Evolutionary conservation across 2,113 vertebrate genomes (phyloP), one percentile per base, ranked within the genome.

Genomic region (Microcebus ravelobensis): DNA sequence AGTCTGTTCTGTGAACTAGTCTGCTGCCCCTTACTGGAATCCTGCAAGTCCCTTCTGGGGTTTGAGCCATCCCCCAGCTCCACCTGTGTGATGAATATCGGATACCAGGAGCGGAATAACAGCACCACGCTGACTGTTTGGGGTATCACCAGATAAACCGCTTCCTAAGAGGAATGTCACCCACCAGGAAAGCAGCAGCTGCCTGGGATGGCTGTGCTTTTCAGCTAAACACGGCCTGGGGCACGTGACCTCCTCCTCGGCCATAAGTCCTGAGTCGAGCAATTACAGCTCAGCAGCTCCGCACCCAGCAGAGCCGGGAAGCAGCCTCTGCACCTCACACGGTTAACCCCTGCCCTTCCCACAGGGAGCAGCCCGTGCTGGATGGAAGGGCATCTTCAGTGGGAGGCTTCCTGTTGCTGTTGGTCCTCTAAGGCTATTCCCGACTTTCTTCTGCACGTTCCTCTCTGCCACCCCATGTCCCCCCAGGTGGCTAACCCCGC

Each of bases 131-230:
- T 90, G 96, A 76, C 84, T 97, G 79, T 95, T 84, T 87, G 52
- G 74, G 68, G n/a, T 96, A 90, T 94, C 87, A 84, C 52, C 70
- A 36, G 79, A 92, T 91, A 93, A 95, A 82, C 89, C 80, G 48
- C 71, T 71, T 73, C 65, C 96, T 93, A 91, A 90, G 52, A 93
- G 87, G 83, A 65, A 3, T 14, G 25, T 96, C 92, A 50, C 71
- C 57, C 87, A 87, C 90, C 0, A 1, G 79, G 96, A 74, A 68
- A 94, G 63, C 57, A 76, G 63, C 68, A 52, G 83, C 91, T 76
- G 63, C 42, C 82, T 55, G 48, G 0, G 34, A 50, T 80, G 91
- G 94, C 90, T 63, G 74, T 39, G 86, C 61, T 89, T 89, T 96
- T 88, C 67, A 89, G 45, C 68, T 68, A 17, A 71, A 76, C 82